Evolutionary conservation across 2,797 vertebrate species (phyloP), one percentile per base, ranked within the genome.

Genomic region (Hipposideros larvatus): DNA sequence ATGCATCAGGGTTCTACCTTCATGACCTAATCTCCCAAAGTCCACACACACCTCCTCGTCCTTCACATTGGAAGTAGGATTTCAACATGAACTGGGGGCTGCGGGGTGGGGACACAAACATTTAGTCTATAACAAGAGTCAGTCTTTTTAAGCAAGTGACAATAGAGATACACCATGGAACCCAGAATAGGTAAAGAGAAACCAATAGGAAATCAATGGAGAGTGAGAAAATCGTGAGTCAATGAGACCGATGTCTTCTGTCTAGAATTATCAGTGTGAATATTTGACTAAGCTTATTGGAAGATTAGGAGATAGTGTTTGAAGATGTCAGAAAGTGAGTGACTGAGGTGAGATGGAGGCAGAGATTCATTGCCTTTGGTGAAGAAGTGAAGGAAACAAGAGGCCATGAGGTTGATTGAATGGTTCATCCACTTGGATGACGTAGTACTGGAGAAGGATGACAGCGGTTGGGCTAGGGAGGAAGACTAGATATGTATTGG

Each of bases 131-230:
- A 83, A n/a, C 14, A 77, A 59, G 43, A 77, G 24, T 57, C 2
- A 11, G 43, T 86, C 78, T 91, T 91, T 95, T 85, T 55, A 91
- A 87, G 19, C 28, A 24, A 92, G 37, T 74, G 48, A 84, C 34
- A 48, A 41, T 80, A 41, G 75, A 13, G 43, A 22, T 59, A n/a
- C 5, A 73, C 51, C 82, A 2, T 89, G 57, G 80, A 57, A 57
- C 82, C 37, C 74, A 73, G 53, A 22, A 7, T 74, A 14, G 21
- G 14, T 79, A 84, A 79, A 94, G 48, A 68, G 55, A 94, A 95
- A 73, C 24, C 7, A 51, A n/a, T 34, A 90, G 65, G 37, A 86
- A 14, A 57, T 68, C 5, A 7, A 11, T 26, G 43, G 37, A 74
- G 13, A 79, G 2, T 83, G 53, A 75, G 48, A 71, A 66, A 85